These are phyloP conservation scores for Hoplostethus mediterraneus DNA, from an alignment of 2,797 vertebrate genomes.

Conservation along the genomic window DNA sequence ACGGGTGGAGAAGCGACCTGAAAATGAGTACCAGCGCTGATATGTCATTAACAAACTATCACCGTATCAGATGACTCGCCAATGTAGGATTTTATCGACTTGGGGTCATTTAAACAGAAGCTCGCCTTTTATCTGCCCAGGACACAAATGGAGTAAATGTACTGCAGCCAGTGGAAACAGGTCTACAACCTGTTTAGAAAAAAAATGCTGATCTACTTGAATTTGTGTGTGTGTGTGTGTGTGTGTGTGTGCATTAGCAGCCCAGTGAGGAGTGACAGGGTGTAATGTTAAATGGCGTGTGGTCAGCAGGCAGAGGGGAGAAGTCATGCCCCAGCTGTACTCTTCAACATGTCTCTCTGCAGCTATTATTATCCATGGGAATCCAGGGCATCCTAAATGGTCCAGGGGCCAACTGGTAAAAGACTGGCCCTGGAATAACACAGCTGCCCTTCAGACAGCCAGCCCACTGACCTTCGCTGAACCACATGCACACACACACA, in stretches of 20 bases:
- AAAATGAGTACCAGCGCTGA: slow-evolving; percentile 12
- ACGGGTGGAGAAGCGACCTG: slow-evolving; percentile 19
- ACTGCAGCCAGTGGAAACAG: background rate
- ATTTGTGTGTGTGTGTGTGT: slow-evolving; percentile 1
- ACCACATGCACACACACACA: background rate
- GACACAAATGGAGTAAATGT: background rate
- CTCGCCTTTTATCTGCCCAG: too few relatives aligned
- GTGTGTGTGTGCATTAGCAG: slow-evolving; percentile 15
- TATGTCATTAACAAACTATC: slow-evolving; percentile 13
- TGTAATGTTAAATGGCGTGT: slow-evolving; percentile 43
- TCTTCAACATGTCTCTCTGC: slow-evolving; percentile 61
- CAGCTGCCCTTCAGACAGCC: slow-evolving; percentile 68
- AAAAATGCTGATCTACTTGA: background rate
- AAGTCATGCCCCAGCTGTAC: slow-evolving; percentile 54
- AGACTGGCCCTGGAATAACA: slow-evolving; percentile 74
- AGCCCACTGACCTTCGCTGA: slow-evolving; percentile 39
- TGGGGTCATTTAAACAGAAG: too few relatives aligned
- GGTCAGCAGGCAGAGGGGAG: slow-evolving; percentile 46
- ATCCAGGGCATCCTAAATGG: slow-evolving; percentile 76
- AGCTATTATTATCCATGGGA: slow-evolving; percentile 82
- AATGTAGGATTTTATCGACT: slow-evolving; percentile 2
- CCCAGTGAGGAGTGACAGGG: slow-evolving; percentile 16
- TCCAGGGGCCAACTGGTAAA: slow-evolving; percentile 70
- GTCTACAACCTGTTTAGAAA: background rate
- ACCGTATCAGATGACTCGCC: slow-evolving; percentile 1